These are phyloP conservation scores for Drosophila monieri DNA, from an alignment of 2,888 invertebrate genomes.

Conservation along the genomic window DNA sequence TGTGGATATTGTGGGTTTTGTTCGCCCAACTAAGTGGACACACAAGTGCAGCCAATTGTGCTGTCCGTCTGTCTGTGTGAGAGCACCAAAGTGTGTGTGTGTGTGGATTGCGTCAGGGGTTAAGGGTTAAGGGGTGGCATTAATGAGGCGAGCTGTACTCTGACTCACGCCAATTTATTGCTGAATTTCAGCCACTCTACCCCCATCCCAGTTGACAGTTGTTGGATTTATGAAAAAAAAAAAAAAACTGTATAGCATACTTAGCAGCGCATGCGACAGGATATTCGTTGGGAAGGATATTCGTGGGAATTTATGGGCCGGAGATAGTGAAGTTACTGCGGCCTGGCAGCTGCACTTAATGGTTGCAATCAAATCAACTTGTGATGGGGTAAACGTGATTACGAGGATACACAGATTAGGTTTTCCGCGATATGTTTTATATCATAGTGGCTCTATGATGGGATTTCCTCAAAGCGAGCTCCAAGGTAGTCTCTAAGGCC, in stretches of 20 bases:
- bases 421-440: background rate
- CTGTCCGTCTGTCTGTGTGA: conserved; percentile 28
- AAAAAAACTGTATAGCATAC: conserved; percentile 34
- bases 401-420: conserved; percentile 8
- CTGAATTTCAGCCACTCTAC: conserved; percentile 42
- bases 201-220: conserved; percentile 40
- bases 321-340: conserved; percentile 21
- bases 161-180: conserved; percentile 52
- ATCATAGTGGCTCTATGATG: background rate
- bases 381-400: conserved; percentile 24
- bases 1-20: conserved; percentile 50
- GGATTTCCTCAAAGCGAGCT: no score
- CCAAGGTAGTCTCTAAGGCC: background rate
- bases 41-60: conserved; percentile 65
- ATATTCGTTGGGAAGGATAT: conserved; percentile 13
- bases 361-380: conserved; percentile 36
- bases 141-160: conserved; percentile 60
- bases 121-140: conserved; percentile 28
- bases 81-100: background rate
- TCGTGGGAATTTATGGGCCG: conserved; percentile 47
- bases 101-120: conserved; percentile 9
- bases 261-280: conserved; percentile 36
- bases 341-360: conserved; percentile 55
- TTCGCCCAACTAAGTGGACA: conserved; percentile 53
- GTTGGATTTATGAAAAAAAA: conserved; percentile 45